Evolutionary conservation across 2,888 invertebrate species (phyloP).

Genomic region (Conus canariensis): DNA sequence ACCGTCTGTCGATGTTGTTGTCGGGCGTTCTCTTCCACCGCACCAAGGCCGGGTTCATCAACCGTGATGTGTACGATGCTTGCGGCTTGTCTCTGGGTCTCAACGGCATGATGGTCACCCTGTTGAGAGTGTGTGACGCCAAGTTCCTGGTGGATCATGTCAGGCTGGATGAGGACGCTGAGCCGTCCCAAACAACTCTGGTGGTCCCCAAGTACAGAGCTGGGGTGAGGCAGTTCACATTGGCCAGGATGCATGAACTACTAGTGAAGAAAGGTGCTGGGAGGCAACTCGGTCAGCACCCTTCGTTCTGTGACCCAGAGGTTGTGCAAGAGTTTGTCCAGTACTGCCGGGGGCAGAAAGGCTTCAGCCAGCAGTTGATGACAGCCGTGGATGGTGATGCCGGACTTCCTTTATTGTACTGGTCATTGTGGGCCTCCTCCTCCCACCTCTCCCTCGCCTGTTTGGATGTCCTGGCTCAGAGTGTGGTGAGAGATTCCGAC

Average conservation of each 20-base stretch:
- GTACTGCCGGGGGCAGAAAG: neutral
- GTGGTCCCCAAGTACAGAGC: neutral
- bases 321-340: neutral
- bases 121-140: conserved; percentile 23
- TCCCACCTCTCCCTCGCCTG: neutral
- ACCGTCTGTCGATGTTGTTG: neutral
- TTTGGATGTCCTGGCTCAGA: neutral
- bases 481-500: neutral
- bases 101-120: neutral
- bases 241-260: neutral
- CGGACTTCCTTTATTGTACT: conserved; percentile 30
- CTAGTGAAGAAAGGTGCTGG: neutral
- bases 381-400: neutral
- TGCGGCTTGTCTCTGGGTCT: conserved; percentile 3
- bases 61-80: conserved; percentile 9
- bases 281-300: conserved; percentile 8
- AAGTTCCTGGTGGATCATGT: conserved; percentile 17
- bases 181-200: neutral
- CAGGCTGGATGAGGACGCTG: neutral
- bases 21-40: neutral
- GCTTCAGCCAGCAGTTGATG: neutral
- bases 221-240: neutral
- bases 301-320: neutral
- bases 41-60: neutral
- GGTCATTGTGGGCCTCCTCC: conserved; percentile 25